Base-by-base conservation (phyloP, 2,888 invertebrate genomes). In the Cryptus viduatorius region DNA sequence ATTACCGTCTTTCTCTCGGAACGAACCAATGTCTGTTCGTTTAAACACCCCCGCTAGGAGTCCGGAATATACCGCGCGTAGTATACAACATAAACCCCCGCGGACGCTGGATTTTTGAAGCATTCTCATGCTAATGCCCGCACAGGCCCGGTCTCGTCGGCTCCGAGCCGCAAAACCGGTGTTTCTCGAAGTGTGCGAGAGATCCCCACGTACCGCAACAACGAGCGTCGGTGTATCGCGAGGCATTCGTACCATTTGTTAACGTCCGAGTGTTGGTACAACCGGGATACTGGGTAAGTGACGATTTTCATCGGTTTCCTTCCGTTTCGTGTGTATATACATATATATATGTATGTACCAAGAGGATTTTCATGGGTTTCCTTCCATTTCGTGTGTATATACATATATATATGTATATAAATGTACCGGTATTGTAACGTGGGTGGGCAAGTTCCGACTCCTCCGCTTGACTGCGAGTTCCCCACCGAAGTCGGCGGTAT, bases 91-190 rank as follows among this genome's bases (percentile, higher is more conserved):
- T 46, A 73, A 61, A 48, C 69, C 29, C 78, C 50, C 82, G 76
- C 46, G 79, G 29, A 72, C 76, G 86, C 65, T 42, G 82, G 76
- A 88, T 90, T 90, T 91, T 91, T 88, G 86, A 90, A 88, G 87
- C 87, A 90, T 90, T 91, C 90, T 92, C 89, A 91, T 90, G 90
- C 86, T 89, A 91, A 91, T 90, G 84, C 85, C 56, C 64, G 82
- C 77, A 80, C 78, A 67, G 82, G 78, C 81, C 37, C 65, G 81
- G 83, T 82, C 83, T 59, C 81, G 64, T 42, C 42, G 59, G 24
- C 65, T 73, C 46, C 72, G 72, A 73, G 80, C 48, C 59, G 73
- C 48, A 59, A 82, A 84, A 84, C 81, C 84, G 84, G 81, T 84
- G 84, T 83, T 65, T 65, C 75, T 68, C 65, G 64, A 77, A 61